Base-by-base conservation (phyloP, 2,797 vertebrate species). In the Hydrophis major region DNA sequence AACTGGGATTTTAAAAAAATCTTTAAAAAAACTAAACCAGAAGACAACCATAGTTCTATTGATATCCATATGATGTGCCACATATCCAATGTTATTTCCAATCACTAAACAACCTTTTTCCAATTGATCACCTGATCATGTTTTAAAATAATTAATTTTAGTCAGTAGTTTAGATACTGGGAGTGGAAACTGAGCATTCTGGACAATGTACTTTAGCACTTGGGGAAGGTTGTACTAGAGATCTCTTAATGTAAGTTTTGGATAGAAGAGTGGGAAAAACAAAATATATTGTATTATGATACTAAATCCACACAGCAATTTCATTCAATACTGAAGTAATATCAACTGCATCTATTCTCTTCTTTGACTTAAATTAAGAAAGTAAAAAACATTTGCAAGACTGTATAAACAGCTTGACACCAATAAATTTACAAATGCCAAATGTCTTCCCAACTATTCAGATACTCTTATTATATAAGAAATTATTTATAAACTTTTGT, bases 401-500 rank as follows among this genome's bases (percentile, higher is more conserved):
- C n/a, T 89, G 56, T 50, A 91, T 83, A 89, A 93, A 88, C 83
- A 28, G 32, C 90, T 8, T 92, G 14, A 93, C 90, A 32, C 87
- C 42, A 89, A 92, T 94, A 91, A 14, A 32, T 60, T 86, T 90
- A 8, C 32, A 92, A 57, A 90, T 22, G 91, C 90, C 32, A 59
- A 69, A 94, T 94, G 86, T 93, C 16, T 2, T 94, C n/a, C 57
- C 90, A 2, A 87, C 47, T 6, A 89, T 89, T 87, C 42, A 74
- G 89, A n/a, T 61, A 63, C 2, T 90, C 28, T 78, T 78, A 92
- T 56, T 91, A 94, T 42, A 93, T 87, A 92, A 87, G 56, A 60
- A 89, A 28, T 95, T 50, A 86, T n/a, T 91, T 91, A 69, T 92
- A 88, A 88, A 88, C 59, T 93, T 28, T n/a, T 55, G 12, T 93